Evolutionary conservation across 2,888 invertebrate species (phyloP), one percentile per base, ranked within the genome.

Genomic region (Orthonychiurus folsomi): DNA sequence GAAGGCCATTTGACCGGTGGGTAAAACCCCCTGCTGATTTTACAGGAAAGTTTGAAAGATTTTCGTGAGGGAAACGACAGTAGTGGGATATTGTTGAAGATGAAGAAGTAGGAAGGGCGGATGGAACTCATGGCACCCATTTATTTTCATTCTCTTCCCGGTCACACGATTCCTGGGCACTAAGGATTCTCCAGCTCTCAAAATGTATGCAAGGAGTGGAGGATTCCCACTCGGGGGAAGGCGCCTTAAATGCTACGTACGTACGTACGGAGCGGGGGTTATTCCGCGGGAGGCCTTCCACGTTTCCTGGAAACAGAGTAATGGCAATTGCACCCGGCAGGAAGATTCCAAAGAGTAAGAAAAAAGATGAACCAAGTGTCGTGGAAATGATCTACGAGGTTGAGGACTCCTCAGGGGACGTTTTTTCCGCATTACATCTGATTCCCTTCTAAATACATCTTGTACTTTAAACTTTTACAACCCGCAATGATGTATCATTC

Each of bases 81-180:
- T n/a, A n/a, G n/a, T n/a, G n/a, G 37, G 37, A 37, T 5, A 37
- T 9, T 9, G 37, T 37, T 37, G 37, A 37, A 37, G 37, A 37
- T 37, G 37, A 37, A 37, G 37, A 37, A 37, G 37, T 37, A 37
- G 9, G 15, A 9, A 15, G 15, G 15, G 9, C 37, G 37, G 37
- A 37, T 37, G 37, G 37, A 37, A 37, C 37, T 37, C 37, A 37
- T 37, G 37, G 37, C 37, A 37, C 37, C 37, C 37, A 37, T 37
- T 37, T 37, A 37, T 37, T 37, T 37, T 37, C 37, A 37, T 37
- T 37, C 37, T 37, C 37, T 37, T 15, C 37, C 5, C 37, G n/a
- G n/a, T n/a, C n/a, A 37, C 15, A 5, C 37, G 15, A 37, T 37
- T 37, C 37, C 15, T 37, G 37, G 15, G 37, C n/a, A n/a, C n/a